A percentile compares a stretch with the other conserved stretches of the same genome.
These are phyloP conservation scores for Timema cristinae DNA, from an alignment of 2,888 invertebrate genomes.

Conservation along the genomic window DNA sequence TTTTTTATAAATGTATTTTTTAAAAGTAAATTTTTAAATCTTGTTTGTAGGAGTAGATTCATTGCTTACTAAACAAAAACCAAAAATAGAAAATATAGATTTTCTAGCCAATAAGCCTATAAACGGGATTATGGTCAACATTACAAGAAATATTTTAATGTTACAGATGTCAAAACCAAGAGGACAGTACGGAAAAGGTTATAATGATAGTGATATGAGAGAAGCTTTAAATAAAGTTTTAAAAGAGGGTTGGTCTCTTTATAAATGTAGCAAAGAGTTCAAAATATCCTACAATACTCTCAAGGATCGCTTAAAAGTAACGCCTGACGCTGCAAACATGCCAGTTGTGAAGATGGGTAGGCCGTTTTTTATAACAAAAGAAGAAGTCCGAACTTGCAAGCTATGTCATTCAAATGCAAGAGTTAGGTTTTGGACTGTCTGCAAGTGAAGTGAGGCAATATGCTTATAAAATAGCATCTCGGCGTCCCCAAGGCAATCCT, in stretches of 20 bases:
- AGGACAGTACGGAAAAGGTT: neutral
- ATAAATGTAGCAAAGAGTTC: no score
- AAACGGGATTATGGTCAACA: no score
- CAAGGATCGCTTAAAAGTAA: constrained; percentile 1
- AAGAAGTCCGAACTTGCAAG: neutral
- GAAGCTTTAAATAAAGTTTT: neutral
- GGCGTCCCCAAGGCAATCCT: neutral
- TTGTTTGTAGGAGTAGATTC: no score
- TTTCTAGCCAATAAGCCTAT: no score
- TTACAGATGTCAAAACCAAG: neutral
- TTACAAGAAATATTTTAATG: no score
- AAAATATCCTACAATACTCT: neutral
- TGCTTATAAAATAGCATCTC: neutral
- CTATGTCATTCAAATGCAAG: neutral
- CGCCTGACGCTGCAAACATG: constrained; percentile 15
- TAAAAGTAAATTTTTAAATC: no score
- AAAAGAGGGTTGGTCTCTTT: constrained; percentile 2
- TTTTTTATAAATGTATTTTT: no score
- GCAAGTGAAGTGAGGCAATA: constrained; percentile 6
- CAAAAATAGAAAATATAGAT: no score
- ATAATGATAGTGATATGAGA: constrained; percentile 6
- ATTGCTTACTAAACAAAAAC: no score
- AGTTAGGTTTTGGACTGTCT: constrained; percentile 1
- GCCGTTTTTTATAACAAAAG: neutral
- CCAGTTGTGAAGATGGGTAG: neutral